Base-by-base conservation (phyloP, 2,797 vertebrate species). In the Otolemur crassicaudatus region DNA sequence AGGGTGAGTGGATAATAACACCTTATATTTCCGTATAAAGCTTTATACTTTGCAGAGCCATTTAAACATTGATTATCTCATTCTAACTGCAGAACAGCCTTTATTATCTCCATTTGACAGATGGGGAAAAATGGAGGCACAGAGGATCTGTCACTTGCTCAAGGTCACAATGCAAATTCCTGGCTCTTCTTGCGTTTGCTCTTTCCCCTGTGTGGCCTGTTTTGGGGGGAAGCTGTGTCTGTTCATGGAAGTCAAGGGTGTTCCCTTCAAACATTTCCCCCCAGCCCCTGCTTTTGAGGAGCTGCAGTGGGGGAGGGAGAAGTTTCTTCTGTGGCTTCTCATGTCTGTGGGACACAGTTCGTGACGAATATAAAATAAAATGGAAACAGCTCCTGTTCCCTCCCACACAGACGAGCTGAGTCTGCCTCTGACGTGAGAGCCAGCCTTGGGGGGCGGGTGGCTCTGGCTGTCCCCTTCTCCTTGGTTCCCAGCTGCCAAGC, bases 321-420 rank as follows among this genome's bases (percentile, higher is more conserved):
- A 37, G 3, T 90, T 67, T 67, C 67, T 92, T 79, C 31, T 43
- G 84, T 63, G 56, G 23, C 70, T 97, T 94, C 91, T 87, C 89
- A 11, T 63, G 90, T 95, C 91, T 95, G 87, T 79, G 92, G 87
- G 95, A 96, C 94, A 94, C 56, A 73, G 95, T 94, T 97, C 87
- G 79, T 95, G 95, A 97, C 5, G 76, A 96, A 92, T 85, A 69
- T 90, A 91, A 94, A 96, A 94, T 88, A 96, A 95, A 96, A 97
- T 98, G 97, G 92, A 96, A 97, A 93, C 60, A 87, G 94, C 76
- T 65, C 92, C 69, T 94, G 87, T 96, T 93, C 84, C 96, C 97
- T 95, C 97, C 97, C 85, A 95, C 96, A 63, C 94, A 96, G 94
- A 70, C 1, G 40, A 81, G 82, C 76, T 65, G 79, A 94, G 83